Evolutionary conservation across 2,113 vertebrate genomes (phyloP).

Genomic region (Hydropotes inermis): DNA sequence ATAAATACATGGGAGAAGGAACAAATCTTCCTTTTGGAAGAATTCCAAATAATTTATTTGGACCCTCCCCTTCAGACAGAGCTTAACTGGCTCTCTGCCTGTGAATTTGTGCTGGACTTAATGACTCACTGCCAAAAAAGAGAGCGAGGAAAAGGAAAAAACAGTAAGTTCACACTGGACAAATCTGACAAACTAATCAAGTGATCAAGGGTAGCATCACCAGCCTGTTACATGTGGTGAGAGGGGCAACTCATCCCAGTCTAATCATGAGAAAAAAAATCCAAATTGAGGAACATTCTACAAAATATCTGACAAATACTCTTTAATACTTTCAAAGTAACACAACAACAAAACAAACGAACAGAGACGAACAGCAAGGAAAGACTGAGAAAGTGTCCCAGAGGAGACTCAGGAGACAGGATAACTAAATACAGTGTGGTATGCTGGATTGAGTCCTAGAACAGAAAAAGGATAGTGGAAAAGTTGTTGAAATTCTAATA

Average conservation of each 20-base stretch:
- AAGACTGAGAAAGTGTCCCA: not conserved
- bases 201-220: not conserved
- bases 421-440: not conserved
- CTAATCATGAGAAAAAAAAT: not conserved
- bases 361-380: not conserved
- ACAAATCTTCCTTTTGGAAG: not conserved
- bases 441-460: not conserved
- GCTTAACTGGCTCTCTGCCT: not conserved
- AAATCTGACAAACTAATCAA: not conserved
- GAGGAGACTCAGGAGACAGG: not conserved
- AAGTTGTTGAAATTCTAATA: not conserved
- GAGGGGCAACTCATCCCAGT: not conserved
- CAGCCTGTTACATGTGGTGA: not conserved
- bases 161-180: not conserved
- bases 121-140: not conserved
- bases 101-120: not conserved
- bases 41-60: not conserved
- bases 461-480: not conserved
- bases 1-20: not conserved
- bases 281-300: not conserved
- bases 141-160: not conserved
- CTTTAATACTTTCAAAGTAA: not conserved
- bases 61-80: not conserved
- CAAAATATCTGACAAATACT: not conserved
- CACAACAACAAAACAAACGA: not conserved